Base-by-base conservation (phyloP, 2,888 invertebrate genomes). In the Hypomecis punctinalis region DNA sequence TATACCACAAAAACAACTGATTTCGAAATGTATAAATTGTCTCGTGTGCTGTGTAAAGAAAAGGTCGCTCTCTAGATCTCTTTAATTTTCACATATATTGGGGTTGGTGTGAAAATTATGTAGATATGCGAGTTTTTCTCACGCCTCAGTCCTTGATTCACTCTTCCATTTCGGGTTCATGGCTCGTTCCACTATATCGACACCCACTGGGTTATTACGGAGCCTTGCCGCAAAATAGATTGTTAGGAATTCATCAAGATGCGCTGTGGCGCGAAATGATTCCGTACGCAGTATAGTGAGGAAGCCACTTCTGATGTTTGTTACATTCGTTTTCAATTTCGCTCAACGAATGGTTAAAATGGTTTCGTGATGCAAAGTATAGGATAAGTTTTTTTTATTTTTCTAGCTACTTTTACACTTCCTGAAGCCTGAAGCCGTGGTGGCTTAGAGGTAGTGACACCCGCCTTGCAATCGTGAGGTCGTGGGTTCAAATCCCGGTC, bases 221-320 rank as follows among this genome's bases (percentile, higher is more conserved):
- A 42, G 33, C 37, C 39, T 52, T 48, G 48, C 40, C 57, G 47
- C 61, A 52, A 74, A 74, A 76, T 71, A 72, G 75, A 76, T 73
- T 66, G 72, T 71, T 70, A 70, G 57, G 65, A 68, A 72, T 78
- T 73, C 74, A 78, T 80, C 76, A 81, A 75, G 65, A 59, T 59
- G 66, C 35, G 74, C 70, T 67, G 66, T 68, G 71, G 71, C 42
- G 77, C 71, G 73, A 63, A 69, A 79, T 77, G 78, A 81, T 78
- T 73, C 70, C 71, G 76, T 77, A 76, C 73, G 23, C 69, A 67
- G 67, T 52, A 23, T 23, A 33, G 43, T 70, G 70, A 65, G 76
- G 68, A 69, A 72, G 62, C 48, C 67, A 36, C 46, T 49, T 56
- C 59, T 66, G 61, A 55, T 33, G 67, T 72, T 66, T 59, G 56